A percentile compares a stretch with the other conserved stretches of the same genome.
Evolutionary conservation across 1,140 invertebrate species (phyloP).

Genomic region (Monochamus saltuarius): DNA sequence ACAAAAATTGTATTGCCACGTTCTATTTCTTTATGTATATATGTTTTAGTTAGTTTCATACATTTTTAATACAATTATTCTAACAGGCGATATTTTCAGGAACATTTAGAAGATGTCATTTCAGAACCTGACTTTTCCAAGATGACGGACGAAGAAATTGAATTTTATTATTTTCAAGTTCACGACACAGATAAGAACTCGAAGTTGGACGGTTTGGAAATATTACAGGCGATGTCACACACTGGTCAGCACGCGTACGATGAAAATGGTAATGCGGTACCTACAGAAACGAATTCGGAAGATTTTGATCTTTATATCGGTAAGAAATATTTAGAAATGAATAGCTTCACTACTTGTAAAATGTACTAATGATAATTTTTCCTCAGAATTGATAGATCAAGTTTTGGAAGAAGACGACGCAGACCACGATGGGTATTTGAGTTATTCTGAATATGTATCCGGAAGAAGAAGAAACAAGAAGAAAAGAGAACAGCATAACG

Average conservation of each 20-base stretch:
- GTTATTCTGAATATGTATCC: constrained; percentile 73
- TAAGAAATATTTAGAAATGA: constrained; percentile 47
- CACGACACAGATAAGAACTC: constrained; percentile 82
- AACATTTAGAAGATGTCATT: constrained; percentile 67
- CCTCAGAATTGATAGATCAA: constrained; percentile 75
- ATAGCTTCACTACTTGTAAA: not conserved
- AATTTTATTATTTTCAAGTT: constrained; percentile 66
- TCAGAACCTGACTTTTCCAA: constrained; percentile 60
- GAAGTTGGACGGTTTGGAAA: constrained; percentile 78
- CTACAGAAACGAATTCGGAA: constrained; percentile 25
- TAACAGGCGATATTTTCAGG: constrained; percentile 54
- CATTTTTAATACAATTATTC: too few relatives aligned
- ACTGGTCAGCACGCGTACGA: constrained; percentile 46
- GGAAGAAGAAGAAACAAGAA: constrained; percentile 52
- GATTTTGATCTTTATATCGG: constrained; percentile 56
- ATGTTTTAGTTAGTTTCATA: too few relatives aligned
- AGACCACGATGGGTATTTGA: constrained; percentile 79
- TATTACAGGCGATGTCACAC: constrained; percentile 68
- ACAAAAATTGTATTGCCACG: not conserved
- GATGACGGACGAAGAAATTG: constrained; percentile 73
- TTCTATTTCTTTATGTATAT: not conserved
- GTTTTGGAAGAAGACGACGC: constrained; percentile 76
- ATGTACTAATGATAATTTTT: constrained; percentile 1
- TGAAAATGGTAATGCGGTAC: constrained; percentile 23
- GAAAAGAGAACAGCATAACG: not conserved